phyloP scores from a whole-genome alignment of 2,888 invertebrate species.

The Xanthia icteritia region DNA sequence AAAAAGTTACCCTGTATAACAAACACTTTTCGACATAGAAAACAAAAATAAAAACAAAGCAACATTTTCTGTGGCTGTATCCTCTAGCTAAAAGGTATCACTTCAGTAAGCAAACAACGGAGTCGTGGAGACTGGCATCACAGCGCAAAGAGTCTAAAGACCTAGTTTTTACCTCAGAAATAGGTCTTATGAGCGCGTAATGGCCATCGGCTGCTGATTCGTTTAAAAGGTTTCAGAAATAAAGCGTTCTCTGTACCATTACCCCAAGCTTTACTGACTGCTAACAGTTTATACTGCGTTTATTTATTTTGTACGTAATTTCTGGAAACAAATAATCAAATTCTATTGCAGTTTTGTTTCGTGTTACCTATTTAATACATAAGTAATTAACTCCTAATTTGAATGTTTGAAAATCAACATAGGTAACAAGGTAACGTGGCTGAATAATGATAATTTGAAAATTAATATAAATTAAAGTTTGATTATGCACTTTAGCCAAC shows the following conservation, averaged over 20 bases:
- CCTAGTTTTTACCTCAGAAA: constrained; percentile 69
- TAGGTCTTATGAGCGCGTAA: constrained; percentile 69
- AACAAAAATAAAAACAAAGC: constrained; percentile 10
- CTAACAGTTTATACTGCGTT: constrained; percentile 2
- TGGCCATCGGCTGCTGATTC: constrained; percentile 71
- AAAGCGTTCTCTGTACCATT: constrained; percentile 61
- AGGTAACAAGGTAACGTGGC: no score
- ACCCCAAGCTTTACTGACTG: constrained; percentile 53
- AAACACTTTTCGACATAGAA: constrained; percentile 20
- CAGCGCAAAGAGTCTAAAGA: constrained; percentile 65
- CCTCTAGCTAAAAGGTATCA: constrained; percentile 77
- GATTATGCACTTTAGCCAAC: no score
- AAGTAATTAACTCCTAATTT: not conserved
- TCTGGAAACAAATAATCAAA: not conserved
- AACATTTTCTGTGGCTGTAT: constrained; percentile 50
- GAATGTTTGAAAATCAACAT: constrained; percentile 8
- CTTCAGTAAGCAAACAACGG: constrained; percentile 75
- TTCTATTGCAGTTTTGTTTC: not conserved
- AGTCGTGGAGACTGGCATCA: constrained; percentile 51
- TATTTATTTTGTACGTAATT: constrained; percentile 4
- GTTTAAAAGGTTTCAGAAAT: constrained; percentile 74
- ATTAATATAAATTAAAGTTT: no score
- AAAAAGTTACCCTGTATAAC: not conserved
- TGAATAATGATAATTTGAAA: no score
- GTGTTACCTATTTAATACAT: not conserved